Percentiles rank a stretch among this genome's conserved stretches.
phyloP scores from a whole-genome alignment of 2,113 vertebrate species.

The Mustelus asterias region DNA sequence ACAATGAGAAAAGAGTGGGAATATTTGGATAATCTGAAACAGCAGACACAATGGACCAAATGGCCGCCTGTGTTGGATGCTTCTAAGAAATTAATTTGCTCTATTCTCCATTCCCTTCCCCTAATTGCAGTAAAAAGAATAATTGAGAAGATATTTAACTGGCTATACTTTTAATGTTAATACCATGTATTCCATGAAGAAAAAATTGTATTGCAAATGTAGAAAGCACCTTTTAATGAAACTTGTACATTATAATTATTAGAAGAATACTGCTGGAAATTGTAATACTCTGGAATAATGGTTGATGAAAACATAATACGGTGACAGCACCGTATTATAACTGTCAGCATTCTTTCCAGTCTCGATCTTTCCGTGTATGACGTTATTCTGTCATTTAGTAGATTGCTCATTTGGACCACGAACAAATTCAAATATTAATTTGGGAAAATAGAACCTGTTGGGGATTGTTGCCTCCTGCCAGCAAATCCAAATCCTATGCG shows the following conservation, averaged over 20 bases:
- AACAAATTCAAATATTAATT: slow-evolving; percentile 15
- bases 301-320: not conserved
- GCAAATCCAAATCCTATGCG: not conserved
- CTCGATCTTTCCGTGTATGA: not conserved
- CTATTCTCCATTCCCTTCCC: not conserved
- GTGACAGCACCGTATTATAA: not conserved
- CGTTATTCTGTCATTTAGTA: not conserved
- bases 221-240: not conserved
- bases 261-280: not conserved
- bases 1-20: not conserved
- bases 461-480: not conserved
- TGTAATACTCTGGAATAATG: not conserved
- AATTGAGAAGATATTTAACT: not conserved
- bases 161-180: not conserved
- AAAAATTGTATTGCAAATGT: not conserved
- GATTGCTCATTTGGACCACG: not conserved
- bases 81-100: not conserved
- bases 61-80: not conserved
- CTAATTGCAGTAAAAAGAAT: not conserved
- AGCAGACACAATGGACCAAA: not conserved
- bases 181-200: no score
- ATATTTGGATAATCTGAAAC: not conserved
- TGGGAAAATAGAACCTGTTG: not conserved
- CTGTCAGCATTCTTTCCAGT: not conserved
- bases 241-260: not conserved